Evolutionary conservation across 2,797 vertebrate species (phyloP), one percentile per base, ranked within the genome.

Genomic region (Bradypodion pumilum): DNA sequence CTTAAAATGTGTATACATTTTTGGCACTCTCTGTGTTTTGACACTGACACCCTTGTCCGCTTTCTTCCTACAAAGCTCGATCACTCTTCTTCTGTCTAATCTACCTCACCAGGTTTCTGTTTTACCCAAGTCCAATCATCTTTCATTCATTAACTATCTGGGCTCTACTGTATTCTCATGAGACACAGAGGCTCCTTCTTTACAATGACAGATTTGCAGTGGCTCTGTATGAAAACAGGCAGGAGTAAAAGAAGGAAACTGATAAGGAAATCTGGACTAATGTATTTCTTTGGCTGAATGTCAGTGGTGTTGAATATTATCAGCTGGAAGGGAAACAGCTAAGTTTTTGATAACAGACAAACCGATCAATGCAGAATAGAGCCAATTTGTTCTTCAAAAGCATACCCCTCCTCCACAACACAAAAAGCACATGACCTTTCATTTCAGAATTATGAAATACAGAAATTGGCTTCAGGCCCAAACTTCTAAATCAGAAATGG

Each of bases 301-400:
- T 52, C 80, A 89, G 68, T 65, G 23, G 44, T 85, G 86, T 80
- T 40, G 75, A 85, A 74, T 49, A 82, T 79, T 66, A 86, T 65
- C 78, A 80, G 66, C 40, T 65, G 59, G 29, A 76, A 12, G 5
- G 40, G 84, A 78, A 80, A 75, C 42, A 73, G 69, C 68, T 37
- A 85, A 52, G 29, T 37, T 21, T 68, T 49, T 1, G 12, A 27
- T 37, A 83, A 85, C 0, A 0, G 12, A 74, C 49, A 62, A 73
- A 62, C 25, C 56, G 78, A 52, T 59, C 63, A 46, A 72, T 46
- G 56, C 9, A 56, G 35, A 60, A 59, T 1, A 83, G 42, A 81
- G 80, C 46, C 32, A 27, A 40, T 4, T 80, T 0, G 62, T 42
- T 49, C 40, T 83, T 68, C 77, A 85, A 85, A 52, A 76, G 77